A percentile compares a stretch with the other conserved stretches of the same genome.
Conservation (phyloP, 2,888 invertebrate genomes). For the Cephonodes hylas region DNA sequence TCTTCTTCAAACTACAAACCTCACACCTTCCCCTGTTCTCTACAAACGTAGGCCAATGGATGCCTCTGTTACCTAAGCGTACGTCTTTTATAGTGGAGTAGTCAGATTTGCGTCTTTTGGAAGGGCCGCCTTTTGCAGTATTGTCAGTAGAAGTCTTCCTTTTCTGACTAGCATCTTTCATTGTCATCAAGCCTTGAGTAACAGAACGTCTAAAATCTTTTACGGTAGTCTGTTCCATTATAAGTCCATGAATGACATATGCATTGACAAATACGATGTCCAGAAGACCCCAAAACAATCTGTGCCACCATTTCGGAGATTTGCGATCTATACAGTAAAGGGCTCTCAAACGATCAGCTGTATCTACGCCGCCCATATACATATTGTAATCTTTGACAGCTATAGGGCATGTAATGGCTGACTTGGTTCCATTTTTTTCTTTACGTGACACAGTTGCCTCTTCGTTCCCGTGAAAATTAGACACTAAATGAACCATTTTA, state of each 20-base stretch:
- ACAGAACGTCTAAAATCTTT: conserved; percentile 24
- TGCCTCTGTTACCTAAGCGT: too few species aligned
- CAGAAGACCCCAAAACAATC: conserved; percentile 42
- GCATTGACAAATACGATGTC: conserved; percentile 31
- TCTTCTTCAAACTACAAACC: conserved; percentile 32
- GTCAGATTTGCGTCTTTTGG: too few species aligned
- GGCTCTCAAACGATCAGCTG: conserved; percentile 40
- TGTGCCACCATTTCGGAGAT: conserved; percentile 45
- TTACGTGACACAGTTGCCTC: conserved; percentile 19
- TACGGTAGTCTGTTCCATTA: conserved; percentile 26
- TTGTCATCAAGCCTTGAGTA: conserved; percentile 25
- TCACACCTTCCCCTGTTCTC: conserved; percentile 28
- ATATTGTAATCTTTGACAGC: conserved; percentile 28
- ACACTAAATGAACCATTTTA: conserved; percentile 19
- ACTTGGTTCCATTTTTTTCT: conserved; percentile 26
- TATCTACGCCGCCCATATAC: conserved; percentile 32
- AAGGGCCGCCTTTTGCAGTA: too few species aligned
- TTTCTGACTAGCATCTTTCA: conserved; percentile 31
- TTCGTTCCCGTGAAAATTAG: conserved; percentile 23
- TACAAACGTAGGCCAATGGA: too few species aligned
- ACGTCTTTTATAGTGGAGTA: too few species aligned
- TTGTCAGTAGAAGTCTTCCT: conserved; percentile 20
- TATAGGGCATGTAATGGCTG: conserved; percentile 21
- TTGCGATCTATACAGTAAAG: conserved; percentile 39
- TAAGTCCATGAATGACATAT: conserved; percentile 29